Conservation (phyloP, 2,888 invertebrate genomes). For the Crepidodera aurea region DNA sequence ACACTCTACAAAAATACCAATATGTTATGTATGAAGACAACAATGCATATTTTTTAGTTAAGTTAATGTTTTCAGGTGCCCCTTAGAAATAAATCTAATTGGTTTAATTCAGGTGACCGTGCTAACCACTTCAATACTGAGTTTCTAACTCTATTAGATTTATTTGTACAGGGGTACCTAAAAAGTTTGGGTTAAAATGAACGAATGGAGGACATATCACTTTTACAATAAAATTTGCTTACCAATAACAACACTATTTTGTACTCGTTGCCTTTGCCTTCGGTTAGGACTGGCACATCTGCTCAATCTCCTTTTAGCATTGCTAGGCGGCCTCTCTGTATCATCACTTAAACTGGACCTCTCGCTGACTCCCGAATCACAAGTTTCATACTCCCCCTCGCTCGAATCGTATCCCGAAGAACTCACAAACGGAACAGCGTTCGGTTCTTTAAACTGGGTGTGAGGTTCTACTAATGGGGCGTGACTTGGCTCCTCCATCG, state of each 20-base stretch:
- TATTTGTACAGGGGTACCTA: too few species aligned
- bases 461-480: neutral
- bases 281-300: conserved; percentile 54
- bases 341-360: conserved; percentile 72
- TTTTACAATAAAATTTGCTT: too few species aligned
- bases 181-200: too few species aligned
- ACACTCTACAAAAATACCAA: too few species aligned
- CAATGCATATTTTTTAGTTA: too few species aligned
- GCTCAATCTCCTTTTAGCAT: conserved; percentile 49
- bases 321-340: conserved; percentile 52
- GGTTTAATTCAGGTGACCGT: too few species aligned
- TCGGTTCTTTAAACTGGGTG: conserved; percentile 35
- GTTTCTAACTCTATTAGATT: too few species aligned
- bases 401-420: conserved; percentile 57
- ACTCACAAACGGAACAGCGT: neutral
- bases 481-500: conserved; percentile 53
- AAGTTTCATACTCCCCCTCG: conserved; percentile 88
- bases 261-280: conserved; percentile 53
- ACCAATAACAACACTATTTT: conserved; percentile 55
- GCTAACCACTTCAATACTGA: too few species aligned
- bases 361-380: conserved; percentile 84
- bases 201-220: too few species aligned
- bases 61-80: too few species aligned
- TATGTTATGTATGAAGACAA: too few species aligned
- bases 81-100: too few species aligned